Base-by-base conservation (phyloP, 1,140 invertebrate genomes). In the Wiebesia pumilae region DNA sequence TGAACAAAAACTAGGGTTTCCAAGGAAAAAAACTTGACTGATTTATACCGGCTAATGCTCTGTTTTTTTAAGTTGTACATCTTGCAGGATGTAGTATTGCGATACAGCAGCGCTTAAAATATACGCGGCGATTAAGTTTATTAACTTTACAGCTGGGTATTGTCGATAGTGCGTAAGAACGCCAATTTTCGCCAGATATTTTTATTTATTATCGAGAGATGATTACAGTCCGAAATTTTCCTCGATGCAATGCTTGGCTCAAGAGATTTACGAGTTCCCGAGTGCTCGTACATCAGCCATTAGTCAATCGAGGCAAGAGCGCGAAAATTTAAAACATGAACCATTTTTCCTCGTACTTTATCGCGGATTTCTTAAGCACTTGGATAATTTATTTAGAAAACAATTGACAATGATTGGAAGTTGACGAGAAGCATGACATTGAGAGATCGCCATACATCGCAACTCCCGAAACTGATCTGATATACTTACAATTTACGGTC, bases 1-100 rank as follows among this genome's bases (percentile, higher is more conserved):
- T 35, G 51, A 84, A 84, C 73, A 84, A 84, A 84, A 84, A 84
- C 83, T 78, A 78, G 73, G 83, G 51, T 77, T 75, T 83, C 35
- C 33, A 33, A 7, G 14, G 71, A 33, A 54, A 71, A 54, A 83
- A 73, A 47, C 81, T 73, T 35, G 38, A 58, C 58, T 65, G 47
- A 83, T 62, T 83, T 83, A 58, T 43, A 30, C 54, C 54, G 33
- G 30, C 77, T 78, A 54, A 54, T 54, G 19, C 71, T 24, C 10
- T 77, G 33, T 78, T 78, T 77, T 78, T 54, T 78, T 78, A 54
- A 78, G 47, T 7, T 33, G 40, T 47, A 77, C n/a, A 4, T 43
- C 24, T 33, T 7, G 47, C 47, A 33, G 16, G 27, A 78, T 78
- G n/a, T 47, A 21, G 3, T 54, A 33, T 7, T 9, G 14, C n/a